Evolutionary conservation across 1,140 invertebrate genomes (phyloP).

Genomic region (Eupristina koningsbergeri): DNA sequence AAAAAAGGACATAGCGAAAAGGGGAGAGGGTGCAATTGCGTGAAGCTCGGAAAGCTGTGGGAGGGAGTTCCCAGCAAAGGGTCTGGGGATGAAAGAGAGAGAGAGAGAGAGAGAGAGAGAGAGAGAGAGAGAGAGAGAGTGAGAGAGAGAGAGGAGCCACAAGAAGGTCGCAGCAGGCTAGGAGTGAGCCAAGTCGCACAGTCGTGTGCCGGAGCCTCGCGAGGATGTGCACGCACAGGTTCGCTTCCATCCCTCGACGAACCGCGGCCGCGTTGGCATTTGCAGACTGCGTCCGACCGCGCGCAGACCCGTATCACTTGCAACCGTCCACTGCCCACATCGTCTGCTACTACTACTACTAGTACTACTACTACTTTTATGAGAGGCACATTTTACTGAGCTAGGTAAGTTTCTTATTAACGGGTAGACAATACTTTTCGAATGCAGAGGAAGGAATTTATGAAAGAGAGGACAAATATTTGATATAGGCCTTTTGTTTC

Average conservation of each 20-base stretch:
- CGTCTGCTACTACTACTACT: too few relatives aligned
- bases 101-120: neutral
- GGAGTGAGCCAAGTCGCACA: constrained; percentile 38
- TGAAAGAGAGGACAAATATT: neutral
- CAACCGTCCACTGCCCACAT: too few relatives aligned
- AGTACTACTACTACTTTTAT: neutral
- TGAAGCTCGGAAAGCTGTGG: neutral
- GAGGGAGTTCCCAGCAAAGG: neutral
- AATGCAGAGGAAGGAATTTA: neutral
- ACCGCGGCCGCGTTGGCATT: neutral
- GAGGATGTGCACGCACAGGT: neutral
- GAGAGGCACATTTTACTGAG: neutral
- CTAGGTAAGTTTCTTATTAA: neutral
- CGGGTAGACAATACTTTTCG: neutral
- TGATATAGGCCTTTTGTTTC: too few relatives aligned
- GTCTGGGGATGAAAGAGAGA: neutral
- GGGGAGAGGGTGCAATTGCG: neutral
- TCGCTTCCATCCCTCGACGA: constrained; percentile 9
- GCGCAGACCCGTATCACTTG: neutral
- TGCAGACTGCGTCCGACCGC: neutral
- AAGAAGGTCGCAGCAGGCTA: constrained; percentile 26
- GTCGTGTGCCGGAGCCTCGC: constrained; percentile 41
- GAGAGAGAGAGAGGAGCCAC: constrained; percentile 49
- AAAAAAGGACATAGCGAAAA: neutral
- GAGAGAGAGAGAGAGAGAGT: constrained; percentile 46